Conservation (phyloP, 2,797 vertebrate genomes). For the Sphenopsis melanotis region DNA sequence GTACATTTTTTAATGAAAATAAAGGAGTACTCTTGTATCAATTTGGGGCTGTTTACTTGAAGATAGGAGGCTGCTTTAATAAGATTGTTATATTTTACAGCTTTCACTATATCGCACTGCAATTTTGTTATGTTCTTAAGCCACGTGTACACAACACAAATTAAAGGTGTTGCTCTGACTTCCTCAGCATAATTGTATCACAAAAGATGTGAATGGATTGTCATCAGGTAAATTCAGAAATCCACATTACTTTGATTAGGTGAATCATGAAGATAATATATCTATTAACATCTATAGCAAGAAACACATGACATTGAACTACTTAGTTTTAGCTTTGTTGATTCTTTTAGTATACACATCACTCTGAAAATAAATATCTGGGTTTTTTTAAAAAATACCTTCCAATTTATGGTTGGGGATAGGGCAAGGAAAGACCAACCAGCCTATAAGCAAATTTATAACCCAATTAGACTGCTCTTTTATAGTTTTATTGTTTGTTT, state of each 20-base stretch:
- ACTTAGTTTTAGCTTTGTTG: neutral
- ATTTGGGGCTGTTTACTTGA: neutral
- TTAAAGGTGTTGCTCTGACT: neutral
- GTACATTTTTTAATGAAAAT: neutral
- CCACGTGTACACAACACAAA: neutral
- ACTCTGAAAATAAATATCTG: neutral
- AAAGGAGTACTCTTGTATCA: neutral
- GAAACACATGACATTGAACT: neutral
- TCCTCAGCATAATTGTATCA: neutral
- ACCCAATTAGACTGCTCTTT: neutral
- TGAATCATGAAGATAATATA: neutral
- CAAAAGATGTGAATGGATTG: neutral
- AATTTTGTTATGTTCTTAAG: constrained; percentile 10
- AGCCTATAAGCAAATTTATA: constrained; percentile 13
- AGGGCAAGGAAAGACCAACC: neutral
- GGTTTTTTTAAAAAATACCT: neutral
- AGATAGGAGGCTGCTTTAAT: neutral
- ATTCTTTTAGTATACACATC: neutral
- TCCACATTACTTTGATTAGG: neutral
- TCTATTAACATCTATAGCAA: constrained; percentile 4
- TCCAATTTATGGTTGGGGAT: neutral
- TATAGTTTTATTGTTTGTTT: neutral
- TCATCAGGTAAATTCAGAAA: constrained; percentile 23
- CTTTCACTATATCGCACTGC: neutral
- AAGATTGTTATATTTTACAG: neutral